phyloP scores from a whole-genome alignment of 1,140 invertebrate genomes.

The Neelides sp. region DNA sequence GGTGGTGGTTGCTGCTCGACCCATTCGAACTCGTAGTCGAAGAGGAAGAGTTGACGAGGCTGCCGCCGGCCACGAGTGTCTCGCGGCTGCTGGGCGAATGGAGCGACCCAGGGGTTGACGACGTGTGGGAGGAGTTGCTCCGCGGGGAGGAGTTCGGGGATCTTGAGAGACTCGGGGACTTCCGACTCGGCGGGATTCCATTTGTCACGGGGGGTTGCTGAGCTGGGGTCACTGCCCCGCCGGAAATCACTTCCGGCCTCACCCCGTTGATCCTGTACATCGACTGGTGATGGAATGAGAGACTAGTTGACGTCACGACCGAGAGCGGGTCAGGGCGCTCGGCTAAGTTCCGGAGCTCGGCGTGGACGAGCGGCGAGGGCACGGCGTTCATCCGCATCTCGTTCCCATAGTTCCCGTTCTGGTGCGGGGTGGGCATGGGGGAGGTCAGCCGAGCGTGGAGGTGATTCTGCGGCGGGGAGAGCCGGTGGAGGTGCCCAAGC shows the following conservation, averaged over 20 bases:
- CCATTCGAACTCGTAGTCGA: conserved; percentile 7
- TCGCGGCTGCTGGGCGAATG: conserved; percentile 18
- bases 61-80: conserved; percentile 25
- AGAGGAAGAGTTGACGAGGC: conserved; percentile 19
- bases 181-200: conserved; percentile 4
- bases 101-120: conserved; percentile 37
- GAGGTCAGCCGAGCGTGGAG: conserved; percentile 42
- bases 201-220: conserved; percentile 12
- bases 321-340: conserved; percentile 21
- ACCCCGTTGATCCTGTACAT: conserved; percentile 55
- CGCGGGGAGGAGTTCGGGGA: conserved; percentile 28
- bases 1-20: conserved; percentile 17
- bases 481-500: conserved; percentile 2
- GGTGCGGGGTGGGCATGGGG: conserved; percentile 41
- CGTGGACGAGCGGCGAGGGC: conserved; percentile 11
- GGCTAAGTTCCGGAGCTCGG: conserved; percentile 14
- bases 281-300: conserved; percentile 34
- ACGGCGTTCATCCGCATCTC: conserved; percentile 7
- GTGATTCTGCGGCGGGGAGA: conserved; percentile 29
- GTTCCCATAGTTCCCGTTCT: conserved; percentile 39
- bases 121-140: conserved; percentile 31
- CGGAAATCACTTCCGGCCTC: conserved; percentile 63
- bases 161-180: conserved; percentile 20
- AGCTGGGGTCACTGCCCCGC: conserved; percentile 46
- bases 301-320: conserved; percentile 31